phyloP scores from a whole-genome alignment of 2,888 invertebrate genomes.

The Drosophila buzzatii region DNA sequence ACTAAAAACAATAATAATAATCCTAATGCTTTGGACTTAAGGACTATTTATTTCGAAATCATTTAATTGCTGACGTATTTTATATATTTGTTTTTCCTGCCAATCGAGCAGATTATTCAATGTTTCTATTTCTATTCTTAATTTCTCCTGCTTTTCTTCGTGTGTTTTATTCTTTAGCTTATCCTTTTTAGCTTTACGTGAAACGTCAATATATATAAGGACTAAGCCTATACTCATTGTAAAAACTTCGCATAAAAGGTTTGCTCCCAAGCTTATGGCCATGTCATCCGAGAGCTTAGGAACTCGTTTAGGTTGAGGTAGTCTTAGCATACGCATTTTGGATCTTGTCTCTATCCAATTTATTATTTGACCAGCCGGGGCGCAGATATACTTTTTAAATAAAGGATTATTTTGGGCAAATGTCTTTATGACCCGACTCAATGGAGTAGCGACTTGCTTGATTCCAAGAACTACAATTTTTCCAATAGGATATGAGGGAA shows the following conservation, averaged over 20 bases:
- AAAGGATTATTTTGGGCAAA: constrained; percentile 39
- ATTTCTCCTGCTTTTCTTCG: neutral
- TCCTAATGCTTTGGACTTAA: neutral
- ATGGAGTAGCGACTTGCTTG: constrained; percentile 44
- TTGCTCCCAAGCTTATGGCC: constrained; percentile 48
- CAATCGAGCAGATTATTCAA: constrained; percentile 32
- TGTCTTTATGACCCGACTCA: constrained; percentile 23
- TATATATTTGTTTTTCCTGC: constrained; percentile 44
- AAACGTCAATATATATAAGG: constrained; percentile 43
- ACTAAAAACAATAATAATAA: neutral
- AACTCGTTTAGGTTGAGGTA: constrained; percentile 55
- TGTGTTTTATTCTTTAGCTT: constrained; percentile 23
- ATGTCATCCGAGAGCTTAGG: constrained; percentile 29
- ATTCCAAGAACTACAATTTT: constrained; percentile 48
- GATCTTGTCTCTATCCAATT: constrained; percentile 46
- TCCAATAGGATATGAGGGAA: constrained; percentile 42
- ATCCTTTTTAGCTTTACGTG: constrained; percentile 45
- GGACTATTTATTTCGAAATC: neutral
- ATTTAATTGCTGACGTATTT: constrained; percentile 15
- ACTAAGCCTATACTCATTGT: constrained; percentile 28
- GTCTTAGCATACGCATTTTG: constrained; percentile 45
- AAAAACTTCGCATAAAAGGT: constrained; percentile 48
- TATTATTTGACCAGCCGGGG: constrained; percentile 54
- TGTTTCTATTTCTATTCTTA: constrained; percentile 14
- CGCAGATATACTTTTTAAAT: constrained; percentile 42